A percentile compares a stretch with the other conserved stretches of the same genome.
Conservation (phyloP, 2,888 invertebrate genomes). For the Bellardia pandia region DNA sequence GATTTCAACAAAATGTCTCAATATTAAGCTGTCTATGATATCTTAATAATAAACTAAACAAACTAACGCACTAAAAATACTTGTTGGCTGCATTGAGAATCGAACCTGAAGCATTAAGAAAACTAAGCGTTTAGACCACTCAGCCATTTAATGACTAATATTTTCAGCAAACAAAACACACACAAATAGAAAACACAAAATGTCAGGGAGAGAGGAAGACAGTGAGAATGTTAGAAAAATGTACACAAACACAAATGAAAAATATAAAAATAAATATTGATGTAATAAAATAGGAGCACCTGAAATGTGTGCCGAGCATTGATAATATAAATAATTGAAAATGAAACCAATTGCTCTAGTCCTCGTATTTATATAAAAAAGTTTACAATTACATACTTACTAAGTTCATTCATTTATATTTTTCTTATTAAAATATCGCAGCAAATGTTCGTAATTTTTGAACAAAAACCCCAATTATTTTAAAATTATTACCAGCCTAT, state of each 20-base stretch:
- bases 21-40: conserved; percentile 69
- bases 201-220: not conserved
- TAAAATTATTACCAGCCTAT: not conserved
- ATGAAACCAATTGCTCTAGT: not conserved
- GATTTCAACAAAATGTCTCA: conserved; percentile 65
- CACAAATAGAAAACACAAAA: not conserved
- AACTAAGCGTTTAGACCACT: conserved; percentile 43
- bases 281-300: not conserved
- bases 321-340: not conserved
- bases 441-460: not conserved
- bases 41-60: not conserved
- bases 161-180: not conserved
- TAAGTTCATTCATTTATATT: not conserved
- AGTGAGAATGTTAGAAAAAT: not conserved
- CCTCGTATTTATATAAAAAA: not conserved
- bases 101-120: conserved; percentile 30
- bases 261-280: conserved; percentile 31
- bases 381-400: not conserved
- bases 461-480: not conserved
- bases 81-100: not conserved
- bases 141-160: conserved; percentile 15
- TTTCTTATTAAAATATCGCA: not conserved
- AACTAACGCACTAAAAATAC: not conserved
- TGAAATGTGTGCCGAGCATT: not conserved
- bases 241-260: not conserved